phyloP scores from a whole-genome alignment of 2,888 invertebrate species.

The Synanthedon formicaeformis region DNA sequence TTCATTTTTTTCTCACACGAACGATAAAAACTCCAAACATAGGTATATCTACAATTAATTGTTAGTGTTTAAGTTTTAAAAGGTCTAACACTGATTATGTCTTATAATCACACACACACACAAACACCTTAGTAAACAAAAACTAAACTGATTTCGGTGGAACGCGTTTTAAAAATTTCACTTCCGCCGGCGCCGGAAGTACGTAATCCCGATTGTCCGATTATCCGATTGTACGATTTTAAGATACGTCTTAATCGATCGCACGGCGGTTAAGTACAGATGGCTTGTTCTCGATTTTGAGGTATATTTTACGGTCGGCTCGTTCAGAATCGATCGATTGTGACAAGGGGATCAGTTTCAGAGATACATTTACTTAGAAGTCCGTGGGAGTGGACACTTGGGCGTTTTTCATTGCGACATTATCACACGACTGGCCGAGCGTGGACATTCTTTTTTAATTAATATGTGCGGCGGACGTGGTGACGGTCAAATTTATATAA shows the following conservation, averaged over 20 bases:
- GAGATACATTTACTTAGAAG: conserved; percentile 29
- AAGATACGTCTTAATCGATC: conserved; percentile 35
- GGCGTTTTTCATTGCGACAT: neutral
- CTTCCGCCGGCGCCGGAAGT: conserved; percentile 1
- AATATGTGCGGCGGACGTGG: too few species aligned
- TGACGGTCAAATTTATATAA: too few species aligned
- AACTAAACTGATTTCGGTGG: neutral
- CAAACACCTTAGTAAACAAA: neutral
- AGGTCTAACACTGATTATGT: too few species aligned
- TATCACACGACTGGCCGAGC: neutral
- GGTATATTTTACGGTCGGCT: conserved; percentile 62
- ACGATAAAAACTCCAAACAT: too few species aligned
- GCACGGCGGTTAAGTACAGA: conserved; percentile 39
- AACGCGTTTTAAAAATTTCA: neutral
- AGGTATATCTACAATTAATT: too few species aligned
- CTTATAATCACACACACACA: too few species aligned
- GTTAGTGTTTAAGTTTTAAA: too few species aligned
- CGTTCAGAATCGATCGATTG: conserved; percentile 52
- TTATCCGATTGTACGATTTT: conserved; percentile 12
- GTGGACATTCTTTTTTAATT: too few species aligned
- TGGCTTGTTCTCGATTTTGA: conserved; percentile 53
- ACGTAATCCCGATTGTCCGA: conserved; percentile 4
- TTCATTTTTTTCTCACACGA: too few species aligned
- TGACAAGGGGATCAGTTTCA: conserved; percentile 59
- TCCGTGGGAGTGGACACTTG: conserved; percentile 9